Conservation (phyloP, 2,888 invertebrate genomes). For the Teinopalpus imperialis region DNA sequence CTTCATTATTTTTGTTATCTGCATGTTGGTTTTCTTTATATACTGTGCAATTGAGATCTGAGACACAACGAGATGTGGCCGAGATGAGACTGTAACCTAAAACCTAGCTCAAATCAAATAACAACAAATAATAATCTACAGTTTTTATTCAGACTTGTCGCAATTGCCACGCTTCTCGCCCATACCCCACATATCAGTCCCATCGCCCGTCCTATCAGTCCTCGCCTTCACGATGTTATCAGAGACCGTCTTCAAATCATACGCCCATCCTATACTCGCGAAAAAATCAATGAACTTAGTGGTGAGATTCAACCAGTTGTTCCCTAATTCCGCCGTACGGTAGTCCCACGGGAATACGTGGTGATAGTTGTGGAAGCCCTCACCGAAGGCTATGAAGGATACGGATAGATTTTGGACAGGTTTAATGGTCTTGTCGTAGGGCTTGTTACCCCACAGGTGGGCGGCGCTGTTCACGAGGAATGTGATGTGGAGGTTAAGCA, state of each 20-base stretch:
- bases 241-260: slow-evolving; percentile 47
- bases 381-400: slow-evolving; percentile 42
- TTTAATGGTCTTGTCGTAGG: slow-evolving; percentile 59
- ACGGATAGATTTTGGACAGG: slow-evolving; percentile 40
- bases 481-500: slow-evolving; percentile 71
- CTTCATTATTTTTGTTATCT: too few relatives aligned
- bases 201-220: slow-evolving; percentile 42
- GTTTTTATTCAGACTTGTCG: slow-evolving; percentile 1
- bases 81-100: too few relatives aligned
- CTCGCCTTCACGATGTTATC: slow-evolving; percentile 34
- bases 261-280: slow-evolving; percentile 55
- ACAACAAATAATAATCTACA: background rate
- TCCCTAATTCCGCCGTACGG: slow-evolving; percentile 46
- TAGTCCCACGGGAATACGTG: slow-evolving; percentile 56
- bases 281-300: slow-evolving; percentile 53
- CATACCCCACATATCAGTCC: slow-evolving; percentile 37
- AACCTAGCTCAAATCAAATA: too few relatives aligned
- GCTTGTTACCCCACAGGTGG: slow-evolving; percentile 72
- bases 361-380: slow-evolving; percentile 58
- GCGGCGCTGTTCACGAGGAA: slow-evolving; percentile 83
- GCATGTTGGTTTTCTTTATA: too few relatives aligned
- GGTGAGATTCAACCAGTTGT: slow-evolving; percentile 36
- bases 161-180: slow-evolving; percentile 1
- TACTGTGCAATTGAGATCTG: too few relatives aligned
- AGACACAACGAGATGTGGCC: too few relatives aligned